Conservation (phyloP, 2,113 vertebrate genomes). For the Alligator sinensis region DNA sequence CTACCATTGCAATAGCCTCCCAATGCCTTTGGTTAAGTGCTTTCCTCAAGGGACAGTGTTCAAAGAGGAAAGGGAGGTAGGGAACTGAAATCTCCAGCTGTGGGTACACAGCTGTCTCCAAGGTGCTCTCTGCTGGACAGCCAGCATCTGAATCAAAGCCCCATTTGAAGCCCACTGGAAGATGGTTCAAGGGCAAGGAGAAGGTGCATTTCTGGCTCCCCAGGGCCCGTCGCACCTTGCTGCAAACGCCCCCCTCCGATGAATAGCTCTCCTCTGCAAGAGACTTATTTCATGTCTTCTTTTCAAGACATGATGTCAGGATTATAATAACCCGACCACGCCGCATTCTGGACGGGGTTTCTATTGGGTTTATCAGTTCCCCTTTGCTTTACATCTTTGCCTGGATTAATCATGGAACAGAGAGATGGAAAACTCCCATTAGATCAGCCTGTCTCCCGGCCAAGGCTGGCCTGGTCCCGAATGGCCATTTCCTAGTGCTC, state of each 20-base stretch:
- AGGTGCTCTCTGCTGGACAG: background rate
- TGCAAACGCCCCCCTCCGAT: background rate
- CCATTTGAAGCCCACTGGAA: background rate
- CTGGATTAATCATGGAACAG: slow-evolving; percentile 32
- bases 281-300: slow-evolving; percentile 56
- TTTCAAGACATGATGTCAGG: slow-evolving; percentile 75
- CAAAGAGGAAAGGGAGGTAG: background rate
- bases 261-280: background rate
- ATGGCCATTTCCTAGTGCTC: background rate
- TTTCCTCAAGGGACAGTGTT: rapidly evolving
- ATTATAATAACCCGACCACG: slow-evolving; percentile 49
- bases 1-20: background rate
- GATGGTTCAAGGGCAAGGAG: background rate
- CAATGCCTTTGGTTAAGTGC: background rate
- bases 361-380: slow-evolving; percentile 56
- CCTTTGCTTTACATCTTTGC: slow-evolving; percentile 5
- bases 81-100: too few relatives aligned
- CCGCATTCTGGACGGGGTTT: slow-evolving; percentile 39
- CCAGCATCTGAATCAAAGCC: background rate
- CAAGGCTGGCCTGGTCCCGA: slow-evolving; percentile 47
- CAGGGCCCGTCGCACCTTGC: background rate
- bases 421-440: slow-evolving; percentile 61
- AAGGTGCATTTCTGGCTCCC: background rate
- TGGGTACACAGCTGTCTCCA: too few relatives aligned
- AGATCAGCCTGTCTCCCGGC: slow-evolving; percentile 31